Evolutionary conservation across 2,797 vertebrate species (phyloP).

Genomic region (Peromyscus attwateri): DNA sequence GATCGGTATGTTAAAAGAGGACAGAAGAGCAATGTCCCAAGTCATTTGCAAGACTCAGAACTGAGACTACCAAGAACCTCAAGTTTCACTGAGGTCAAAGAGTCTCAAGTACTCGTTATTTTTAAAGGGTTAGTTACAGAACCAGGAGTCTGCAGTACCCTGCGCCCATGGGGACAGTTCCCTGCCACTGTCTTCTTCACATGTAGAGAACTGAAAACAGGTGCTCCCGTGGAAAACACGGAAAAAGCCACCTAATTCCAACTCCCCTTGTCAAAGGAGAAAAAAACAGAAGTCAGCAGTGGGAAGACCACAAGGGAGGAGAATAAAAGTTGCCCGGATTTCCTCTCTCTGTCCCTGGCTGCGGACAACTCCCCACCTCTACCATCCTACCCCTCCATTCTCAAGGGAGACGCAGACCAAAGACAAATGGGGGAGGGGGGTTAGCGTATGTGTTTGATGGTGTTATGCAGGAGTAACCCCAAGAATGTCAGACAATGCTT

Average conservation of each 20-base stretch:
- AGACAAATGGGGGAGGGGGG: conserved; percentile 9
- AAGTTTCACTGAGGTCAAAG: neutral
- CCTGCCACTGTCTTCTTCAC: neutral
- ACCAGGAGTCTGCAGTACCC: neutral
- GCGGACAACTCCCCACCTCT: neutral
- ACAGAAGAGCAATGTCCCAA: neutral
- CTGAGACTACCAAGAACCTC: neutral
- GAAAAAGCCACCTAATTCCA: neutral
- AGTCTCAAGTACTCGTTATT: neutral
- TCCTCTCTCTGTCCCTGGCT: neutral
- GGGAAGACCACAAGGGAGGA: neutral
- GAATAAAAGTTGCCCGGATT: neutral
- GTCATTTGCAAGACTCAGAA: conserved; percentile 25
- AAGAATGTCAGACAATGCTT: conserved; percentile 75
- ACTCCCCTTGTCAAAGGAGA: neutral
- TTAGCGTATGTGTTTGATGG: conserved; percentile 35
- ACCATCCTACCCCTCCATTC: neutral
- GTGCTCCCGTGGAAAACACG: neutral
- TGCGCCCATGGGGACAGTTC: neutral
- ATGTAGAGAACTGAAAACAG: neutral
- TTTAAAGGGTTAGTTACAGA: neutral
- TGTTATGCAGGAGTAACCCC: conserved; percentile 62
- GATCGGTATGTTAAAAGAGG: neutral
- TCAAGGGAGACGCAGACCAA: conserved; percentile 51
- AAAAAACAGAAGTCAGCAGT: neutral